phyloP scores from a whole-genome alignment of 2,888 invertebrate species.

The Tanytarsus gracilentus region DNA sequence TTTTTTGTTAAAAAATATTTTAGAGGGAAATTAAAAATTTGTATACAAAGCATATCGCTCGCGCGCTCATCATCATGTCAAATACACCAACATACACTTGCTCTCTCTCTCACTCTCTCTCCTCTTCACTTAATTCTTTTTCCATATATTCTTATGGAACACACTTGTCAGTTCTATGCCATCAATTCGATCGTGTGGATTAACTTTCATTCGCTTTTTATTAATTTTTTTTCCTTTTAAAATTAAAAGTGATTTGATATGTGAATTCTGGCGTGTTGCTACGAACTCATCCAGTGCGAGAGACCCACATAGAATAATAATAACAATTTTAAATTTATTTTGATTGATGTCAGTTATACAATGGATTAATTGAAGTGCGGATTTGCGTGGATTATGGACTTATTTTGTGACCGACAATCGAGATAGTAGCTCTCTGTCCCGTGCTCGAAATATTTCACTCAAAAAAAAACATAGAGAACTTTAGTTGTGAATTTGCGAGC shows the following conservation, averaged over 20 bases:
- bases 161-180: constrained; percentile 12
- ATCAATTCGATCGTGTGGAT: constrained; percentile 20
- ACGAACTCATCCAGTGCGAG: neutral
- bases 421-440: neutral
- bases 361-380: constrained; percentile 21
- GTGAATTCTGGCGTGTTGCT: constrained; percentile 1
- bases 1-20: too few relatives aligned
- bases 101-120: neutral
- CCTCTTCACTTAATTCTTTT: constrained; percentile 16
- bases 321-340: constrained; percentile 12
- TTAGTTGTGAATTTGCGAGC: neutral
- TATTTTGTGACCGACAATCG: neutral
- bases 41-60: constrained; percentile 4
- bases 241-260: too few relatives aligned
- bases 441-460: neutral
- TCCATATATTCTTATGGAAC: constrained; percentile 7
- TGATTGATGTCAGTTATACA: constrained; percentile 14
- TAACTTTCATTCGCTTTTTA: neutral
- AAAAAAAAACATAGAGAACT: neutral
- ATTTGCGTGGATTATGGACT: neutral
- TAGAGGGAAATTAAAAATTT: too few relatives aligned
- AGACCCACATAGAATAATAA: constrained; percentile 1
- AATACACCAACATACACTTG: neutral
- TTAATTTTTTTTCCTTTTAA: neutral
- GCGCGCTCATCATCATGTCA: constrained; percentile 9